Conservation (phyloP, 2,113 vertebrate genomes). For the Gracilinanus agilis region DNA sequence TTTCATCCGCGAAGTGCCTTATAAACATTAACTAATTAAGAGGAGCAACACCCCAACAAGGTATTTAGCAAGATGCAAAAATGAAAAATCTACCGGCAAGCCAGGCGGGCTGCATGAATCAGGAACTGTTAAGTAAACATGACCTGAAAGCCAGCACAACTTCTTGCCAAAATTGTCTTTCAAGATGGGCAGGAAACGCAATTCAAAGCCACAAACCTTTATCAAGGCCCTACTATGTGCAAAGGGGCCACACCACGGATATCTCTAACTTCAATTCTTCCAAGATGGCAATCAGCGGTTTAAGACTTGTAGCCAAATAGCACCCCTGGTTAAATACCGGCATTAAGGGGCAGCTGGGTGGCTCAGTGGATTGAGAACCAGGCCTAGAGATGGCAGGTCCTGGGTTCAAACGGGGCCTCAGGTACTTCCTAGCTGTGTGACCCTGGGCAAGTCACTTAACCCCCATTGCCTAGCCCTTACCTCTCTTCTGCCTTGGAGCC, state of each 20-base stretch:
- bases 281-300: not conserved
- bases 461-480: too few species aligned
- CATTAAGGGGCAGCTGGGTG: not conserved
- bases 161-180: conserved; percentile 12
- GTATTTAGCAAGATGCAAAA: conserved; percentile 69
- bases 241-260: not conserved
- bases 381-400: too few species aligned
- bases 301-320: not conserved
- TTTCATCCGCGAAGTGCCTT: conserved; percentile 36
- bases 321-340: not conserved
- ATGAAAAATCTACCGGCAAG: conserved; percentile 65
- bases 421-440: too few species aligned
- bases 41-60: conserved; percentile 60
- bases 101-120: conserved; percentile 49
- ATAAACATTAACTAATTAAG: conserved; percentile 65
- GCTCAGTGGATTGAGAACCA: too few species aligned
- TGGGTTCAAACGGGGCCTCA: too few species aligned
- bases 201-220: not conserved
- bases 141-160: conserved; percentile 47
- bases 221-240: not conserved
- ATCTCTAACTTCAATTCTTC: not conserved
- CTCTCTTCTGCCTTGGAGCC: too few species aligned
- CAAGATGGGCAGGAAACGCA: conserved; percentile 23
- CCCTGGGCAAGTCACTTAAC: too few species aligned
- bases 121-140: conserved; percentile 50